phyloP scores from a whole-genome alignment of 1,140 invertebrate species.

The Meloidogyne floridensis region DNA sequence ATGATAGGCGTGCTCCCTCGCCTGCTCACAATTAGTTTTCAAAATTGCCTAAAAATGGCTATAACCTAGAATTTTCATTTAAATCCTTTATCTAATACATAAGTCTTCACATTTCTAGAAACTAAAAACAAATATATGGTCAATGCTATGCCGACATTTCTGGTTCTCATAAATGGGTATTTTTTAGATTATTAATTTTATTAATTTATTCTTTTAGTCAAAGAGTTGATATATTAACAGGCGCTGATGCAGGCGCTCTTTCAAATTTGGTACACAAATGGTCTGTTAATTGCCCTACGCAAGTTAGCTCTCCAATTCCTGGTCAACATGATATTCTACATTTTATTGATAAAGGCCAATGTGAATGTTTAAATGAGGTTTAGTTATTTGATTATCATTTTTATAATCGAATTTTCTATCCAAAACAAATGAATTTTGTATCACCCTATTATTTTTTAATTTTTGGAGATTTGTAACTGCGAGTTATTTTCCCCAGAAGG shows the following conservation, averaged over 20 bases:
- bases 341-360: constrained; percentile 81
- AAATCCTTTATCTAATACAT: too few species aligned
- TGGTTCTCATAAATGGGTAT: constrained; percentile 83
- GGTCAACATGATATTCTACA: constrained; percentile 83
- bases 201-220: constrained; percentile 53
- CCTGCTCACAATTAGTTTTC: too few species aligned
- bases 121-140: constrained; percentile 83
- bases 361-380: constrained; percentile 90
- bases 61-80: too few species aligned
- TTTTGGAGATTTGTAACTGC: too few species aligned
- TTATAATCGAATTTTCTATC: too few species aligned
- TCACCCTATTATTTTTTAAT: too few species aligned
- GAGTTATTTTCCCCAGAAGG: too few species aligned
- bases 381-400: neutral
- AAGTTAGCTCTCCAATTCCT: constrained; percentile 79
- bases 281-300: constrained; percentile 78
- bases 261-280: constrained; percentile 87
- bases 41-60: too few species aligned
- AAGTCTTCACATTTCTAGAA: constrained; percentile 68
- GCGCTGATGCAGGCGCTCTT: constrained; percentile 78
- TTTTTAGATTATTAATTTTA: constrained; percentile 40
- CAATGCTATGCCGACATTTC: constrained; percentile 94
- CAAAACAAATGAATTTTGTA: too few species aligned
- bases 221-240: constrained; percentile 80
- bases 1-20: too few species aligned